phyloP scores from a whole-genome alignment of 2,113 vertebrate species.

The Gyps fulvus region DNA sequence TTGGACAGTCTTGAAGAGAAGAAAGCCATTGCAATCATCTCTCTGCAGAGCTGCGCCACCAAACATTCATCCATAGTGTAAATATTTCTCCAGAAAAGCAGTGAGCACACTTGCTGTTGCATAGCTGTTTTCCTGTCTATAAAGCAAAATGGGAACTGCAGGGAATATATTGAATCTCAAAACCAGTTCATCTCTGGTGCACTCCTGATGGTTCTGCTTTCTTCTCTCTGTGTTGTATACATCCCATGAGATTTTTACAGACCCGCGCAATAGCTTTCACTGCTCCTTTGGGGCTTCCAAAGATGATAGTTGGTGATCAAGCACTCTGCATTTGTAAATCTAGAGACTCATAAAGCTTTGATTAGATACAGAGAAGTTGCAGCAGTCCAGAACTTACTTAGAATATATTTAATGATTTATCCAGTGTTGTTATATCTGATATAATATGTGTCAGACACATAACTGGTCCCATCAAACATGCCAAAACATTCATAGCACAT shows the following conservation, averaged over 20 bases:
- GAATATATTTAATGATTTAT: not conserved
- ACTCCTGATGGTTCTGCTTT: not conserved
- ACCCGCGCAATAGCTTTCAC: fast-evolving
- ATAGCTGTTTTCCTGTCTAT: not conserved
- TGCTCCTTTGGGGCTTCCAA: not conserved
- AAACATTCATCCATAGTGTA: not conserved
- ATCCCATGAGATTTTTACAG: not conserved
- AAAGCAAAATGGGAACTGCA: not conserved
- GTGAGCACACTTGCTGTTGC: not conserved
- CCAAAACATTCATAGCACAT: not conserved
- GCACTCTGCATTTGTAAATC: not conserved
- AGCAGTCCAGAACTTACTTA: not conserved
- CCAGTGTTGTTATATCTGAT: not conserved
- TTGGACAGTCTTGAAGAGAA: not conserved
- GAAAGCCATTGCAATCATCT: not conserved
- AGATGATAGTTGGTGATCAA: not conserved
- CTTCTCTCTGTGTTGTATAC: not conserved
- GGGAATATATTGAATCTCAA: not conserved
- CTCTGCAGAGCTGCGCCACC: not conserved
- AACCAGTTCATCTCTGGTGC: not conserved
- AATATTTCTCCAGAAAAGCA: not conserved
- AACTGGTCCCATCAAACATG: not conserved
- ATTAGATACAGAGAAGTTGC: not conserved
- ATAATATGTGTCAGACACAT: not conserved
- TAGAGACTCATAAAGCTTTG: not conserved